Evolutionary conservation across 2,888 invertebrate species (phyloP).

Genomic region (Euplexia lucipara): DNA sequence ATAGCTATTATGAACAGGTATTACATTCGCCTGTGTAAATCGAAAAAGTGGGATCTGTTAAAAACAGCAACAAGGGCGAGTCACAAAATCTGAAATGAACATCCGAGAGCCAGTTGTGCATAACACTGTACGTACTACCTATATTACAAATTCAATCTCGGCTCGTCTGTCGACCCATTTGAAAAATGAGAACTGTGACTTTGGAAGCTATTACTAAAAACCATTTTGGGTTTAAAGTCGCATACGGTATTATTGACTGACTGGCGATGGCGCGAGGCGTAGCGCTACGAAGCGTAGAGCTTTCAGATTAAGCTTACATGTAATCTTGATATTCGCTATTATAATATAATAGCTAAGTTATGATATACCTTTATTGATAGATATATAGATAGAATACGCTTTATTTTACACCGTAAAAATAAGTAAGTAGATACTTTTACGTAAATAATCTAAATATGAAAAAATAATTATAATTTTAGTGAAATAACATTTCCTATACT

Average conservation of each 20-base stretch:
- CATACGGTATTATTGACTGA: slow-evolving; percentile 32
- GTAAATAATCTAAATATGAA: too few species aligned
- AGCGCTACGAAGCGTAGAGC: slow-evolving; percentile 26
- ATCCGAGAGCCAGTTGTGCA: slow-evolving; percentile 69
- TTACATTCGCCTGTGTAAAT: neutral
- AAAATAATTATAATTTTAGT: neutral
- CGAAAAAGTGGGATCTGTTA: neutral
- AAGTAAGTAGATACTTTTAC: too few species aligned
- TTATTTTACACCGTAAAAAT: too few species aligned
- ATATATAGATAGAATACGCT: too few species aligned
- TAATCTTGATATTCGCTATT: neutral
- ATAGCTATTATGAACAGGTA: neutral
- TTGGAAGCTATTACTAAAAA: slow-evolving; percentile 54
- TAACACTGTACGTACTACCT: slow-evolving; percentile 53
- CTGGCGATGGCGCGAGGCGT: too few species aligned
- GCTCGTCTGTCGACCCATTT: slow-evolving; percentile 70
- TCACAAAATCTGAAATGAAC: slow-evolving; percentile 53
- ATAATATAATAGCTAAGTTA: neutral
- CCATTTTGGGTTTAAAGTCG: slow-evolving; percentile 31
- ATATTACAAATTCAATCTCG: slow-evolving; percentile 79
- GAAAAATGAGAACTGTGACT: slow-evolving; percentile 80
- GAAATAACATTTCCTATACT: neutral
- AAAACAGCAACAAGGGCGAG: slow-evolving; percentile 20
- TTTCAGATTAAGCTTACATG: neutral
- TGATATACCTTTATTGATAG: too few species aligned